Evolutionary conservation across 1,140 invertebrate species (phyloP).

Genomic region (Drosophila insularis): DNA sequence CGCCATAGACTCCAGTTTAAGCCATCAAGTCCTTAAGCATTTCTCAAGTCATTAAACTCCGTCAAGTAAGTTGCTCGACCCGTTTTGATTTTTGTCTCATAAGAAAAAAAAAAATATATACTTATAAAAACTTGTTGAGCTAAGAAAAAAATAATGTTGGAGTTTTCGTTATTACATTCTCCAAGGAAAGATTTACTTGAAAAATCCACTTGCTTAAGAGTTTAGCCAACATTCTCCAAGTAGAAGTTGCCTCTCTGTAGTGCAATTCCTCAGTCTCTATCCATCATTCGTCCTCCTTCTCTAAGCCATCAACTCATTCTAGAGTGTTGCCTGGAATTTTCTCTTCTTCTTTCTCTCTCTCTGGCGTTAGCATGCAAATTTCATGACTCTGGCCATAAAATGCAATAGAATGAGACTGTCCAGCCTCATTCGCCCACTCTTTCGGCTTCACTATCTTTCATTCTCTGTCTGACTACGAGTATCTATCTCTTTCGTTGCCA

Average conservation of each 20-base stretch:
- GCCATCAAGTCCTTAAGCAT: not conserved
- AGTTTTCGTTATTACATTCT: slow-evolving; percentile 21
- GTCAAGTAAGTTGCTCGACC: not conserved
- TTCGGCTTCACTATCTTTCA: slow-evolving; percentile 2
- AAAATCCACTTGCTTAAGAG: slow-evolving; percentile 38
- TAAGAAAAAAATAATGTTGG: not conserved
- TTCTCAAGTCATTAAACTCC: slow-evolving; percentile 3
- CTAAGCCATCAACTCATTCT: not conserved
- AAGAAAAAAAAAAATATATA: slow-evolving; percentile 16
- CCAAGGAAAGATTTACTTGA: slow-evolving; percentile 26
- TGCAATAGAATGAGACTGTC: slow-evolving; percentile 33
- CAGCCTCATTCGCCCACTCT: not conserved
- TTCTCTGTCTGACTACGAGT: slow-evolving; percentile 10
- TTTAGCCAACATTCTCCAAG: slow-evolving; percentile 9
- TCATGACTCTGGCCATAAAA: slow-evolving; percentile 68
- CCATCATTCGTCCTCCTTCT: not conserved
- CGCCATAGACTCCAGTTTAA: not conserved
- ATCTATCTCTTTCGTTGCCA: slow-evolving; percentile 60
- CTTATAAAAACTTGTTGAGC: not conserved
- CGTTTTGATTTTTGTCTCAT: not conserved
- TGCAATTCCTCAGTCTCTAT: not conserved
- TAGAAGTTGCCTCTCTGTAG: not conserved
- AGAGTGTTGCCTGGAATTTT: not conserved
- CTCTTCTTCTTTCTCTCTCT: slow-evolving; percentile 25
- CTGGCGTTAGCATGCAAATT: slow-evolving; percentile 72